phyloP scores from a whole-genome alignment of 2,797 vertebrate genomes.

The Coregonus suidteri region DNA sequence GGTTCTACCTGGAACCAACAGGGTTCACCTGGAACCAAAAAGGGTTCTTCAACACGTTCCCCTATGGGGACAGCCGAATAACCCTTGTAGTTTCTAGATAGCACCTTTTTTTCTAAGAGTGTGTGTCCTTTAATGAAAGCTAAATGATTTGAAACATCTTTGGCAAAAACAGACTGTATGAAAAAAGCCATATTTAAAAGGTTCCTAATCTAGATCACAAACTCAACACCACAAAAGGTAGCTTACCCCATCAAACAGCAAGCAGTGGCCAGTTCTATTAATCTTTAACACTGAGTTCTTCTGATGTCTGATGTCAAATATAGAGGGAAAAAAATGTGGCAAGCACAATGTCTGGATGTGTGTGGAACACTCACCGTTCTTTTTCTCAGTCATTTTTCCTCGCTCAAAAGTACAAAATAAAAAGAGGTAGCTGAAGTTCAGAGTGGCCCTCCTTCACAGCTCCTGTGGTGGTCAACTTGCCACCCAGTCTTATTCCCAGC shows the following conservation, averaged over 20 bases:
- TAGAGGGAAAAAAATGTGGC: slow-evolving; percentile 33
- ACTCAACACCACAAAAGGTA: slow-evolving; percentile 34
- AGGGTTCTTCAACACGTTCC: no score
- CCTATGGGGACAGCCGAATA: no score
- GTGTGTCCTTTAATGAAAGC: neutral
- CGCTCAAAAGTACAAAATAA: slow-evolving; percentile 27
- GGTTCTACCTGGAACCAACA: no score
- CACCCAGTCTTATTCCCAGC: neutral
- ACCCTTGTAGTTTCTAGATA: no score
- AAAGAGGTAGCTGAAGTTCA: neutral
- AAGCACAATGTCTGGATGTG: slow-evolving; percentile 17
- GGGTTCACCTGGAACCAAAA: no score
- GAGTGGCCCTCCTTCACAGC: neutral
- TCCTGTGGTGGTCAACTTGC: neutral
- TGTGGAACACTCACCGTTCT: slow-evolving; percentile 73
- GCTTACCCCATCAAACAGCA: slow-evolving; percentile 18
- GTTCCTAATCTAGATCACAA: slow-evolving; percentile 28
- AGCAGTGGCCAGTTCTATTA: slow-evolving; percentile 63
- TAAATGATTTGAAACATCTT: neutral
- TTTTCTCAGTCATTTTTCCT: slow-evolving; percentile 74
- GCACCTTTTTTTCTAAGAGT: no score
- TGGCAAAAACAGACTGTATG: neutral
- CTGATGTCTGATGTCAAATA: slow-evolving; percentile 65
- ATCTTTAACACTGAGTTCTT: slow-evolving; percentile 74
- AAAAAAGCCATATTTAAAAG: neutral